Base-by-base conservation (phyloP, 2,113 vertebrate species). In the Cromileptes altivelis region DNA sequence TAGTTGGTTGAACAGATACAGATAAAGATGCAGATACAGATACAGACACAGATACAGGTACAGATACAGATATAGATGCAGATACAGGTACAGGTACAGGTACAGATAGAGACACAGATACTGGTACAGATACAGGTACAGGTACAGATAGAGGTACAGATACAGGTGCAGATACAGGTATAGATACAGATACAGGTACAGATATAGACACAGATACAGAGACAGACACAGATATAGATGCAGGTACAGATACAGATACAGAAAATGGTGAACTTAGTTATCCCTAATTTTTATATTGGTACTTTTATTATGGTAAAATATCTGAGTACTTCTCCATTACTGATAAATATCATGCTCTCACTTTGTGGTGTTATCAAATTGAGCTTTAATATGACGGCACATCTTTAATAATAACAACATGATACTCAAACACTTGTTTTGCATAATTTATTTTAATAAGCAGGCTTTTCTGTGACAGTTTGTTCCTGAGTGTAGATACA, bases 401-500 rank as follows among this genome's bases (percentile, higher is more conserved):
- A 11, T 57, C 23, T 50, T 25, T 42, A 47, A 72, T 11, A 19
- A 57, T 37, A 56, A 49, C 56, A 67, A 9, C 15, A 30, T 25
- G 7, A 68, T n/a, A 50, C 23, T 23, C 52, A 76, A 47, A 23
- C 19, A 23, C 2, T 45, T 15, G 11, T 33, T 42, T 33, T 37
- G 33, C 33, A 37, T 37, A 37, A 6, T 47, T 17, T 2, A 52
- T 53, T 49, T 60, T 45, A 70, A 63, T 25, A 56, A 60, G 27
- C 15, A 42, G 52, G 21, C 58, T 52, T 19, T 18, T 27, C n/a
- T 7, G 12, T 33, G 23, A 52, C 40, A 57, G 55, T 58, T 47
- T 85, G 68, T 56, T 75, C 14, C 49, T 47, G 4, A 70, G 64
- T 84, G 57, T 68, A 82, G 67, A 61, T 60, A 42, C 74, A 84